A percentile compares a stretch with the other conserved stretches of the same genome.
These are phyloP conservation scores for Papilio dardanus DNA, from an alignment of 1,140 invertebrate genomes.

Conservation along the genomic window DNA sequence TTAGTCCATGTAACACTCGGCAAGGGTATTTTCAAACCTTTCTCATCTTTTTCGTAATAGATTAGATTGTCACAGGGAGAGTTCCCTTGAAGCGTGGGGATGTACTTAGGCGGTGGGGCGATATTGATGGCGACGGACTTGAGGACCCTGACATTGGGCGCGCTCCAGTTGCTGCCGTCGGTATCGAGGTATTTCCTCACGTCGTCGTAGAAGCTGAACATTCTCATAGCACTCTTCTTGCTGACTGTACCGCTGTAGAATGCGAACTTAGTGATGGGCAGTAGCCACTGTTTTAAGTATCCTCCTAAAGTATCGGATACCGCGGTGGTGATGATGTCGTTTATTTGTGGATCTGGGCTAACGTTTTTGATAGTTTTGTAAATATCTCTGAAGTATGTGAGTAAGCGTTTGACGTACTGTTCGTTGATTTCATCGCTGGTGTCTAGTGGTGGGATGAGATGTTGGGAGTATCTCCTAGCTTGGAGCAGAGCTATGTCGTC, in stretches of 20 bases:
- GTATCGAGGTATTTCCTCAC: conserved; percentile 61
- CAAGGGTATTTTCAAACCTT: conserved; percentile 55
- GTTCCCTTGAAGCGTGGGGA: conserved; percentile 42
- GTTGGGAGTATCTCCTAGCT: conserved; percentile 60
- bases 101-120: conserved; percentile 42
- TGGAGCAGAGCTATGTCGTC: conserved; percentile 53
- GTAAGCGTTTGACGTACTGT: conserved; percentile 53
- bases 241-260: conserved; percentile 66
- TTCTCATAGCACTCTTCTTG: conserved; percentile 55
- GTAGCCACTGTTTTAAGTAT: conserved; percentile 63
- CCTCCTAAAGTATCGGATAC: conserved; percentile 67
- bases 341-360: conserved; percentile 42
- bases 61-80: conserved; percentile 58
- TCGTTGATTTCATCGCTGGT: conserved; percentile 50
- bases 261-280: conserved; percentile 64
- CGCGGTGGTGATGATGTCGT: conserved; percentile 58
- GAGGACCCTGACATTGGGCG: conserved; percentile 49
- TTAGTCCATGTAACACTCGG: conserved; percentile 64
- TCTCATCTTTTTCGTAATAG: conserved; percentile 62
- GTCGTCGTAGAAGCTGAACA: conserved; percentile 57
- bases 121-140: conserved; percentile 59
- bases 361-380: conserved; percentile 55
- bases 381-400: conserved; percentile 58
- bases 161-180: conserved; percentile 58
- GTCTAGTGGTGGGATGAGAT: conserved; percentile 52